Evolutionary conservation across 2,113 vertebrate genomes (phyloP).

Genomic region (Nipponia nippon): DNA sequence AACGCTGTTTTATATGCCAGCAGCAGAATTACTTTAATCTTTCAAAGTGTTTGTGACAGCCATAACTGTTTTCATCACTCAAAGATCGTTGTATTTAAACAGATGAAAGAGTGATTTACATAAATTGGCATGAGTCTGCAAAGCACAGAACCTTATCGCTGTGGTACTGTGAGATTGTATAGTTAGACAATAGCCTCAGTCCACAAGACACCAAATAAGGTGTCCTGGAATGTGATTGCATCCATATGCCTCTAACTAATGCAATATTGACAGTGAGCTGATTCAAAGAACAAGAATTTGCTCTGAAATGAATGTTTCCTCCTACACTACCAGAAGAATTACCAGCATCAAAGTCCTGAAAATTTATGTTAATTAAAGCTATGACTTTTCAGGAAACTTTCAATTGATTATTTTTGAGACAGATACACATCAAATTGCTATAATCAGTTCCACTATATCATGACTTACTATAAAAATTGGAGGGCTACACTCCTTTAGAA

Average conservation of each 20-base stretch:
- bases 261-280: background rate
- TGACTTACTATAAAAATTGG: background rate
- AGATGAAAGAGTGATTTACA: constrained; percentile 62
- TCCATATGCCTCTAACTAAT: constrained; percentile 57
- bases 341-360: background rate
- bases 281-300: constrained; percentile 20
- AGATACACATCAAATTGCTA: background rate
- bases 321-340: background rate
- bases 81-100: constrained; percentile 43
- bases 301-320: background rate
- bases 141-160: constrained; percentile 25
- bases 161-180: constrained; percentile 19
- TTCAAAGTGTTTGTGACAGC: constrained; percentile 64
- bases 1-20: constrained; percentile 26
- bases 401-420: background rate
- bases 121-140: constrained; percentile 13
- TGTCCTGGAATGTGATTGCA: constrained; percentile 63
- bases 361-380: constrained; percentile 3
- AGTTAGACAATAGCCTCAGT: constrained; percentile 53
- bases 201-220: constrained; percentile 52
- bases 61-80: constrained; percentile 66
- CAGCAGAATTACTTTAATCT: constrained; percentile 66
- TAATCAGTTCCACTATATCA: background rate
- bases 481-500: background rate
- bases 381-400: background rate